Percentiles rank a stretch among this genome's conserved stretches.
These are phyloP conservation scores for Oncopeltus fasciatus DNA, from an alignment of 1,140 invertebrate species.

Conservation along the genomic window DNA sequence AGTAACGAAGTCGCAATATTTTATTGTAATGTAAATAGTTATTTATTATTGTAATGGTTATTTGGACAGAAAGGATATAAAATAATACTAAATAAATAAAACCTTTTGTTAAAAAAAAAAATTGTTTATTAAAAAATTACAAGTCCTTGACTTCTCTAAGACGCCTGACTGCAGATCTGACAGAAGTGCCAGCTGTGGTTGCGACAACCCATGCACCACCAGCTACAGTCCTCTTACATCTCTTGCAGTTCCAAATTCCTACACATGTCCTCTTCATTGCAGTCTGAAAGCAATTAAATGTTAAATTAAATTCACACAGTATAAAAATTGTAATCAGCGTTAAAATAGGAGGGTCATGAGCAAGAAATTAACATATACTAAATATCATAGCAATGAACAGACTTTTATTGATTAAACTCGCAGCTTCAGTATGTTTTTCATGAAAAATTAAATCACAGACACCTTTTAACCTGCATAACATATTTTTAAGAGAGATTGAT, in stretches of 20 bases:
- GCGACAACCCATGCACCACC: conserved; percentile 94
- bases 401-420: too few relatives aligned
- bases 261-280: conserved; percentile 94
- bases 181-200: conserved; percentile 88
- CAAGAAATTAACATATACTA: too few relatives aligned
- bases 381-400: too few relatives aligned
- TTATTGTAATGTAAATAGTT: too few relatives aligned
- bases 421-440: too few relatives aligned
- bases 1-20: too few relatives aligned
- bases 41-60: neutral
- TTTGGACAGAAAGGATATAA: neutral
- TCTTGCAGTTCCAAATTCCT: conserved; percentile 95
- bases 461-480: too few relatives aligned
- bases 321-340: too few relatives aligned
- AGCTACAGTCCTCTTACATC: conserved; percentile 89
- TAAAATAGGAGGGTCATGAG: too few relatives aligned
- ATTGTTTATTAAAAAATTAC: conserved; percentile 19
- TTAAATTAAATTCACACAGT: too few relatives aligned
- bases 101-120: neutral
- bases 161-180: conserved; percentile 86
- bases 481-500: too few relatives aligned
- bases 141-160: conserved; percentile 91
- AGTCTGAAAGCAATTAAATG: conserved; percentile 76
- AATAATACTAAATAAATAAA: neutral
- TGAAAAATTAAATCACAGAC: too few relatives aligned